Evolutionary conservation across 2,113 vertebrate genomes (phyloP), one percentile per base, ranked within the genome.

Genomic region (Prochilodus magdalenae): DNA sequence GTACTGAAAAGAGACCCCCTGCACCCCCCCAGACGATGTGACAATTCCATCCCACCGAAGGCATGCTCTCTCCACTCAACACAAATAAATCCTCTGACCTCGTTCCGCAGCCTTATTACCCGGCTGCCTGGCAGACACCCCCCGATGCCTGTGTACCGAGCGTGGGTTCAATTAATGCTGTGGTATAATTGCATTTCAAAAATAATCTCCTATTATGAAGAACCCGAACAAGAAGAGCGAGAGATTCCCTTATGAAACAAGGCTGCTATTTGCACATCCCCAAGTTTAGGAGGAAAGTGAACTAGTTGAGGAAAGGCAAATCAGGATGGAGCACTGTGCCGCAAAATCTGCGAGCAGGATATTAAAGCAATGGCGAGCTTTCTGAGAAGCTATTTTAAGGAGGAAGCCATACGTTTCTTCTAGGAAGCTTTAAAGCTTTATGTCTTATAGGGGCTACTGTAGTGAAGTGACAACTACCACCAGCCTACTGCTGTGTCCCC

Each of bases 11-110:
- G 36, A 77, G 53, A 86, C 67, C 65, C 30, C 10, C 36, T 7
- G 3, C 7, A 3, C 36, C 36, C 65, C 29, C 6, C 18, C 57
- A 22, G 47, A 76, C 57, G 83, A 70, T 72, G 44, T 73, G 76
- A 80, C 84, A 83, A 80, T 86, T 86, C 51, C 62, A 86, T 86
- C 81, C 76, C 71, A 80, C 76, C 36, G 55, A 51, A n/a, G 80
- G 75, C 80, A 83, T 36, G 69, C 70, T 71, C 80, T 76, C 80
- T 80, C 73, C 57, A 47, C 71, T 53, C 77, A 80, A 80, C 84
- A 75, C 63, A 82, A 82, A 82, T 82, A 86, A 86, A 86, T 86
- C 81, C 81, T 77, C 72, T 86, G 81, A 86, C 84, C 84, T 86
- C 84, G 36, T 86, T 86, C 84, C 57, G 15, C 26, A 83, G 75